These are phyloP conservation scores for Sesamia nonagrioides DNA, from an alignment of 1,140 invertebrate genomes.

Conservation along the genomic window DNA sequence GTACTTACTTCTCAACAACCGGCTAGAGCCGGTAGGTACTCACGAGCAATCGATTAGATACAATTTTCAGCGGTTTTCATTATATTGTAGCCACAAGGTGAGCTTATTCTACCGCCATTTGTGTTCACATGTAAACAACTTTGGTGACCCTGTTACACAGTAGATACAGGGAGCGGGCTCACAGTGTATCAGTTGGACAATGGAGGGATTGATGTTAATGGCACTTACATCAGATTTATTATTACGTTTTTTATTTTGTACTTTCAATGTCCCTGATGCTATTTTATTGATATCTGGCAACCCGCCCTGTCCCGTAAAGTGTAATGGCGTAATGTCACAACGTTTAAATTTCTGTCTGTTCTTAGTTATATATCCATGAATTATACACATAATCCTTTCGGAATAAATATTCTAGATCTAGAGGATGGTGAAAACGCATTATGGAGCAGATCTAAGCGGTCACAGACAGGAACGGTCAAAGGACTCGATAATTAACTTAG, in stretches of 20 bases:
- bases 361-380: too few species aligned
- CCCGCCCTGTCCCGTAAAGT: too few species aligned
- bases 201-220: constrained; percentile 53
- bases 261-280: too few species aligned
- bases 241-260: neutral
- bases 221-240: constrained; percentile 56
- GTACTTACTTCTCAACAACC: constrained; percentile 11
- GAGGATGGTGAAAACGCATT: too few species aligned
- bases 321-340: too few species aligned
- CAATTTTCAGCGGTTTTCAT: constrained; percentile 6
- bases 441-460: too few species aligned
- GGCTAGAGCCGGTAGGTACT: neutral
- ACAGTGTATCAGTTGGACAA: constrained; percentile 56
- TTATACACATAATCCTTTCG: too few species aligned
- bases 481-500: too few species aligned
- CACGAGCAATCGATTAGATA: neutral
- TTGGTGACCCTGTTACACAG: constrained; percentile 55
- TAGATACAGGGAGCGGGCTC: constrained; percentile 49
- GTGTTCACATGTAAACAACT: neutral
- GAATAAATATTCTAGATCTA: too few species aligned
- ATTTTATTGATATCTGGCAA: too few species aligned
- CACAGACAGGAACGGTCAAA: too few species aligned
- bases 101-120: constrained; percentile 16
- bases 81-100: constrained; percentile 14
- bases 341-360: too few species aligned